These are phyloP conservation scores for Pteropus alecto DNA, from an alignment of 2,113 vertebrate species.

Conservation along the genomic window DNA sequence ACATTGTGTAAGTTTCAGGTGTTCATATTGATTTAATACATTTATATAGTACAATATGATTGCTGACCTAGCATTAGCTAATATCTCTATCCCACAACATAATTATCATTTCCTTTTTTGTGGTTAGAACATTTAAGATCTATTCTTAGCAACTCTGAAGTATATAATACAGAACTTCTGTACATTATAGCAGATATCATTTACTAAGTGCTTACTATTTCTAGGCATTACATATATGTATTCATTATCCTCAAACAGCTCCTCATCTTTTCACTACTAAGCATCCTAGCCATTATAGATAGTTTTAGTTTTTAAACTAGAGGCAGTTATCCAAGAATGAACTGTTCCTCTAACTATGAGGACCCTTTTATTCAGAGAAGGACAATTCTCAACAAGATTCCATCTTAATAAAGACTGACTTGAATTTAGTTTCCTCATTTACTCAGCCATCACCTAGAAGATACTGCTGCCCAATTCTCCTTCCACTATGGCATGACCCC, in stretches of 20 bases:
- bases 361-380: slow-evolving; percentile 18
- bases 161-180: neutral
- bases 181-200: neutral
- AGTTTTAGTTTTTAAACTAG: neutral
- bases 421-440: neutral
- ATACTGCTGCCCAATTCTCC: neutral
- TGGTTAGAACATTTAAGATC: neutral
- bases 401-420: neutral
- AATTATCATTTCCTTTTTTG: neutral
- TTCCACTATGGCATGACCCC: neutral
- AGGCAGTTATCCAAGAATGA: slow-evolving; percentile 6
- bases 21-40: neutral
- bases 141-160: neutral
- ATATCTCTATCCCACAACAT: neutral
- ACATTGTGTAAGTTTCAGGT: neutral
- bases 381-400: neutral
- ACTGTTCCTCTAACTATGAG: neutral
- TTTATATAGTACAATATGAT: neutral
- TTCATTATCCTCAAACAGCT: neutral
- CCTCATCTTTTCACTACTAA: neutral
- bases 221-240: neutral
- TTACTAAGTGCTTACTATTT: neutral
- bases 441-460: neutral
- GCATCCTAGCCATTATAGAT: neutral
- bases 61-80: neutral